Evolutionary conservation across 1,140 invertebrate species (phyloP), one percentile per base, ranked within the genome.

Genomic region (Apolygus lucorum): DNA sequence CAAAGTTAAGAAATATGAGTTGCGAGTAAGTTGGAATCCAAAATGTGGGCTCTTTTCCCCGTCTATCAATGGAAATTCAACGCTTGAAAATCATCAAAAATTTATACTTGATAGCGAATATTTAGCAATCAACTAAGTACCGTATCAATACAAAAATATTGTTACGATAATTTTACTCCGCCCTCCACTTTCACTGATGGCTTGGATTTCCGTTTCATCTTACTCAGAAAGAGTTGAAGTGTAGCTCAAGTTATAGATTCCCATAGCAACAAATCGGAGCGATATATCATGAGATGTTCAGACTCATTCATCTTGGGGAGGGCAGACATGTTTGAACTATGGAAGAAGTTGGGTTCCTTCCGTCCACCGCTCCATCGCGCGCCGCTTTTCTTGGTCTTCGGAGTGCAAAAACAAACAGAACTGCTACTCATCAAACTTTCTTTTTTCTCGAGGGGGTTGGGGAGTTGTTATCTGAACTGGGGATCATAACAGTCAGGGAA

Each of bases 201-300:
- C 54, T 59, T 22, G 54, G 54, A 59, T 59, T 59, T 59, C 54
- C 54, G 54, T 59, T 59, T 59, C 54, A 59, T 59, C 54, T 59
- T 22, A 59, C 54, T 59, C 54, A 59, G 54, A 59, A 59, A 59
- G 11, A 59, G 54, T 59, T 59, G 54, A 24, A 59, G 34, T 42
- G 17, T 4, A 42, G 34, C 34, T 4, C 11, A 22, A 59, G 54
- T 59, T 59, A 59, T 59, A 59, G 22, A 13, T 24, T 13, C 22
- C 54, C 13, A 17, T 17, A 11, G 54, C 4, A 59, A 24, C 54
- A 24, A 59, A 59, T 59, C 54, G 22, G 11, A 59, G 54, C 54
- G 54, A 59, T 59, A 17, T 24, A 59, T 59, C 54, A 59, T 59
- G 54, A 13, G 54, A 59, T 59, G 54, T 24, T 59, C 54, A 21